Base-by-base conservation (phyloP, 2,113 vertebrate genomes). In the Hucho hucho region DNA sequence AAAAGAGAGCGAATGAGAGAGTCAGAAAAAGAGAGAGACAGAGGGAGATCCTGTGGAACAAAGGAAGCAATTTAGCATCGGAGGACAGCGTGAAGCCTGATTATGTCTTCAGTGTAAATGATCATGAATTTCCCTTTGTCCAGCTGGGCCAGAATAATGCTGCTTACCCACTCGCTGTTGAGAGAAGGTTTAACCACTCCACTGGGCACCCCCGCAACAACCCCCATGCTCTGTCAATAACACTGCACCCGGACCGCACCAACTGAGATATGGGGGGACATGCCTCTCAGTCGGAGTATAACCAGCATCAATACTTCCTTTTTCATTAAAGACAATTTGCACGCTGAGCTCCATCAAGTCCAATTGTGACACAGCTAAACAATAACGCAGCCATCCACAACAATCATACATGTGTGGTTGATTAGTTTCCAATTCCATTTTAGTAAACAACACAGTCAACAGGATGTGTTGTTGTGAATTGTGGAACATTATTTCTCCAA, bases 101-200 rank as follows among this genome's bases (percentile, higher is more conserved):
- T 93, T 92, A 92, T 92, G 92, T 90, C 89, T 83, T 93, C 92
- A 91, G 85, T 84, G 87, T 90, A 93, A 93, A 92, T 91, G 89
- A 92, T 92, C 92, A 87, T 91, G 93, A 91, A 93, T 93, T 93
- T 93, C 87, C 89, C 81, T 87, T 85, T 91, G 90, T 91, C 90
- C 88, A 88, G 85, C 87, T 84, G 85, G 85, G 69, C 73, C 85
- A 90, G 89, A 93, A 91, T 89, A 93, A 93, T 90, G 87, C 81
- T 91, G 86, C 80, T 74, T 81, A 69, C 26, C 73, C 86, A 78
- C 80, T 86, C 79, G 78, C 69, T 72, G 70, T 71, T 20, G 74
- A 87, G 77, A 47, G 58, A 64, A 58, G 71, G 79, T 80, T 85
- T 67, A 83, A 81, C 78, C 77, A 81, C 78, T 86, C 75, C 65